phyloP scores from a whole-genome alignment of 2,113 vertebrate genomes.

The Mus musculus region GRCm39 chr10:11614501-11615000 shows the following conservation, averaged over 20 bases:
- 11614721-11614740: background rate
- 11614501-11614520: background rate
- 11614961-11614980: background rate
- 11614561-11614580: background rate
- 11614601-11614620: background rate
- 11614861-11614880: background rate
- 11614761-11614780: too few species aligned
- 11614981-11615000: background rate
- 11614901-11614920: background rate
- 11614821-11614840: fast-evolving
- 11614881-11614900: background rate
- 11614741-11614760: background rate
- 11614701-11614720: background rate
- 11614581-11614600: background rate
- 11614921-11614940: background rate
- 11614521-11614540: background rate
- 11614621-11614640: background rate
- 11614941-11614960: background rate
- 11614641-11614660: background rate
- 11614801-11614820: background rate
- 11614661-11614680: background rate
- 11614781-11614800: background rate
- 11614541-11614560: background rate
- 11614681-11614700: background rate
- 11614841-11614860: background rate